Base-by-base conservation (phyloP, 2,113 vertebrate genomes). In the Tringa solitaria region DNA sequence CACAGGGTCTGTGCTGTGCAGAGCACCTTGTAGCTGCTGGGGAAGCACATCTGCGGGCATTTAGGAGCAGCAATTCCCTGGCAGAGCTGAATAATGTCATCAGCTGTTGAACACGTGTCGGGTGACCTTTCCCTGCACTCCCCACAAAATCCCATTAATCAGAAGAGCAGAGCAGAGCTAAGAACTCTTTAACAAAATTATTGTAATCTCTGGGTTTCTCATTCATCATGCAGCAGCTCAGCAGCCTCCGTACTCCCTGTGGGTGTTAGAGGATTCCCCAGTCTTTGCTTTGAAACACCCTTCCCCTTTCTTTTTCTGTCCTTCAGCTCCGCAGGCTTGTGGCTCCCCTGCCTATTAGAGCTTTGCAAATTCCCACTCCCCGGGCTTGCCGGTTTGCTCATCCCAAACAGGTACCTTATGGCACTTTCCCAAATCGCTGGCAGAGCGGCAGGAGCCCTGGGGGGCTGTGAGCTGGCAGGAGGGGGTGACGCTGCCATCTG, bases 81-180 rank as follows among this genome's bases (percentile, higher is more conserved):
- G 89, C 89, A 93, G 80, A 82, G 86, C 89, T 56, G 89, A 82
- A 64, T 63, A 90, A 88, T 93, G 83, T 63, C 83, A 43, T 92
- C 83, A 81, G 93, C 86, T 92, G 85, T 54, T 72, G 94, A 92
- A 82, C 90, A 89, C 86, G 91, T 87, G 86, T 69, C 60, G 30
- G 90, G 39, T 77, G 94, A 87, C 95, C 96, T 96, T 95, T 84
- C 84, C 53, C 89, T 94, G 94, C 88, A 77, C 96, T 95, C 86
- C 11, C 69, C 69, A 76, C 12, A 24, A 93, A 96, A 94, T 90
- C 93, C 92, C 95, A 90, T 96, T 96, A 96, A 95, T 96, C 96
- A 95, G 87, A 68, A 89, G 80, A 95, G 92, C 81, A 51, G 73
- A 89, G 84, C 64, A 84, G 86, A 85, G 96, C 84, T 70, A 90